A percentile compares a stretch with the other conserved stretches of the same genome.
Conservation (phyloP, 1,140 invertebrate species). For the Bombus waltoni region DNA sequence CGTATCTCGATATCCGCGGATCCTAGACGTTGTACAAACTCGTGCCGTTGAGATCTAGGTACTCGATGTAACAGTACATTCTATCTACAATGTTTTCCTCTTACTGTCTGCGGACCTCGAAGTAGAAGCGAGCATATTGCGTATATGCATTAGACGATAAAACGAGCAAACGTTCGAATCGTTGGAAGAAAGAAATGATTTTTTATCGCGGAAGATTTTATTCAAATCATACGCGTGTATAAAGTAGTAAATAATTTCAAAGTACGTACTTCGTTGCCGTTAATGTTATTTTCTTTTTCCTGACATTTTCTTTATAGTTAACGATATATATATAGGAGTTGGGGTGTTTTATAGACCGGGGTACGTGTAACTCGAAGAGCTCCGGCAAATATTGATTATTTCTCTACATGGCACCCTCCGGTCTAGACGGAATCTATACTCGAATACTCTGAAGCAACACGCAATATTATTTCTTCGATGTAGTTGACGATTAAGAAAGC, state of each 20-base stretch:
- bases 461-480: slow-evolving; percentile 64
- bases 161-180: not conserved
- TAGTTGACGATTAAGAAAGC: slow-evolving; percentile 9
- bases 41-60: not conserved
- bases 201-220: not conserved
- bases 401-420: slow-evolving; percentile 68
- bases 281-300: not conserved
- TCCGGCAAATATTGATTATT: slow-evolving; percentile 79
- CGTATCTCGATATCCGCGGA: not conserved
- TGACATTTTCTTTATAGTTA: slow-evolving; percentile 30
- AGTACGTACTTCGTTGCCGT: not conserved
- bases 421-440: slow-evolving; percentile 73
- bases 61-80: slow-evolving; percentile 5
- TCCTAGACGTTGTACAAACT: not conserved
- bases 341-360: slow-evolving; percentile 6
- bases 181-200: no score
- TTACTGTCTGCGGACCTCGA: not conserved
- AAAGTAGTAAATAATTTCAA: not conserved
- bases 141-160: not conserved
- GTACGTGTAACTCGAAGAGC: slow-evolving; percentile 42
- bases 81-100: not conserved
- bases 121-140: not conserved
- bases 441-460: slow-evolving; percentile 66
- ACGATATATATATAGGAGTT: slow-evolving; percentile 14
- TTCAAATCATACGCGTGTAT: not conserved